Percentiles rank a stretch among this genome's conserved stretches.
Conservation (phyloP, 2,888 invertebrate genomes). For the Sphaerophoria rueppellii region DNA sequence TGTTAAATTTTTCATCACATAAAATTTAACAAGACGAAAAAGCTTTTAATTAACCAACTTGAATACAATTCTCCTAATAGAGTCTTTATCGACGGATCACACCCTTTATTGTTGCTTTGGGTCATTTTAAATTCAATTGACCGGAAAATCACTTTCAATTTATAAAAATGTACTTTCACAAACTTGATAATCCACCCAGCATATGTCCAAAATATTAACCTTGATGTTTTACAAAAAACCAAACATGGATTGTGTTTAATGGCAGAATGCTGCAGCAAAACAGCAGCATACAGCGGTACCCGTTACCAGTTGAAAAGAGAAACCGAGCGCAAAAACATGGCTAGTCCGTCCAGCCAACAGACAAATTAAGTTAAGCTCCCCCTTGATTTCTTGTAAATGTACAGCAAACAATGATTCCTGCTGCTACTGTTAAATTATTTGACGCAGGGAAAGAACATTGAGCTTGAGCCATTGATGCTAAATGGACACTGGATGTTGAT, state of each 20-base stretch:
- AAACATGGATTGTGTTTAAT: conserved; percentile 54
- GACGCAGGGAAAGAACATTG: conserved; percentile 32
- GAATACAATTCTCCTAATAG: background rate
- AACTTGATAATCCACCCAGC: conserved; percentile 73
- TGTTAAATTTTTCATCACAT: too few relatives aligned
- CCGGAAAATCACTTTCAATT: conserved; percentile 81
- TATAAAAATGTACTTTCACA: conserved; percentile 74
- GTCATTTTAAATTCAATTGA: conserved; percentile 82
- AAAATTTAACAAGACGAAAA: too few relatives aligned
- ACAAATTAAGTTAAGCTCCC: conserved; percentile 69
- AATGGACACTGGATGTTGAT: conserved; percentile 67
- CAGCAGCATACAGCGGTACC: conserved; percentile 13
- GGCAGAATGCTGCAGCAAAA: conserved; percentile 13
- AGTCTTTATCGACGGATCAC: background rate
- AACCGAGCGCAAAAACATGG: conserved; percentile 38
- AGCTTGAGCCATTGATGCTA: conserved; percentile 59
- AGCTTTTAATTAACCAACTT: too few relatives aligned
- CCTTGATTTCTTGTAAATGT: conserved; percentile 39
- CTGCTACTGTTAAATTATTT: conserved; percentile 36
- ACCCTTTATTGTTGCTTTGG: conserved; percentile 21
- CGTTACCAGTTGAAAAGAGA: conserved; percentile 41
- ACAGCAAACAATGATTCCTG: conserved; percentile 20
- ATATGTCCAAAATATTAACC: conserved; percentile 73
- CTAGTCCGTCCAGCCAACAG: conserved; percentile 73
- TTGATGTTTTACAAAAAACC: conserved; percentile 73